Evolutionary conservation across 1,140 invertebrate species (phyloP), one percentile per base, ranked within the genome.

Genomic region (Rhynchophorus ferrugineus): DNA sequence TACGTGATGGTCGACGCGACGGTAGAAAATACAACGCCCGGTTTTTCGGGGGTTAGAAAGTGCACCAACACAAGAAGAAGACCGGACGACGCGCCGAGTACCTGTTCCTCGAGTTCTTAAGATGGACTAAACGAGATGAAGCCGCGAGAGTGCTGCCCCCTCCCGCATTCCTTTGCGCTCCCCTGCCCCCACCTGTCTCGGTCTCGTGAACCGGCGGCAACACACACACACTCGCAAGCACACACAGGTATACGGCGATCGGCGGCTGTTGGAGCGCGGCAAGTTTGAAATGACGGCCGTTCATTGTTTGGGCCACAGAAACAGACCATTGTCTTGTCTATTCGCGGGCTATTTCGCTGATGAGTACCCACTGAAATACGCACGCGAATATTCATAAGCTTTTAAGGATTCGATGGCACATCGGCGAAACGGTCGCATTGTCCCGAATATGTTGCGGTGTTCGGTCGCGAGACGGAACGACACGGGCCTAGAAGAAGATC

Each of bases 311-410:
- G 57, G 43, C 50, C 48, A 57, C 61, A 59, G 59, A 65, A 61
- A 64, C 60, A 61, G 56, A 64, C 62, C 63, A 65, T 65, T 65
- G 64, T 65, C 61, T 65, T 64, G 61, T 64, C 62, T 62, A 62
- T 62, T 64, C 49, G 58, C 60, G 57, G 59, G 56, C 54, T 46
- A 44, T 51, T 48, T 52, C 42, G 43, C 35, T 57, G 57, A 57
- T 57, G 38, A 50, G 57, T 55, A 43, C 58, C 54, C 43, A 61
- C 55, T 58, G 55, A 58, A 59, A 61, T 62, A 60, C 61, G 59
- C 58, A 61, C 50, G 59, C 58, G 57, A 59, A 56, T 58, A 58
- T 59, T 58, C 55, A 59, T 58, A 58, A 56, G 18, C 13, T 18
- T 18, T 18, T 17, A 17, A 17, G 14, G 18, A 20, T 17, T 41